A percentile compares a stretch with the other conserved stretches of the same genome.
Evolutionary conservation across 1,140 invertebrate species (phyloP).

Genomic region (Tribolium castaneum): DNA sequence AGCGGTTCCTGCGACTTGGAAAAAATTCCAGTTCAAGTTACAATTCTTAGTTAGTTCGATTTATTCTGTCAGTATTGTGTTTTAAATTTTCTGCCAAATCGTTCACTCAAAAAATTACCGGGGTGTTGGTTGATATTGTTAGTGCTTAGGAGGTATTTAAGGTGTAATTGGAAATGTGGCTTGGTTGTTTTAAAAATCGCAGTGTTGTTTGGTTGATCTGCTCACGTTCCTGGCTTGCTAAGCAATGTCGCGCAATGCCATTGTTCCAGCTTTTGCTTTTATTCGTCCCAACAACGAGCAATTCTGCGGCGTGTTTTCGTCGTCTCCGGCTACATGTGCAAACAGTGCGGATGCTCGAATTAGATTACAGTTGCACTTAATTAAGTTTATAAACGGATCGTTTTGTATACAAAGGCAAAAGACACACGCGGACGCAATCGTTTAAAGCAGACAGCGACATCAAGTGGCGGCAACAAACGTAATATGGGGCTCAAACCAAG

Average conservation of each 20-base stretch:
- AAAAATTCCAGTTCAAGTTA: no score
- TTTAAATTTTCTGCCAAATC: no score
- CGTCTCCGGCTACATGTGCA: background rate
- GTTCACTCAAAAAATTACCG: no score
- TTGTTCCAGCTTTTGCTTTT: background rate
- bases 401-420: slow-evolving; percentile 17
- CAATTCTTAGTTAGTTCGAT: no score
- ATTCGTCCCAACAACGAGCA: background rate
- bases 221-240: background rate
- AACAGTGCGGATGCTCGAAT: slow-evolving; percentile 20
- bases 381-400: slow-evolving; percentile 23
- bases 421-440: slow-evolving; percentile 28
- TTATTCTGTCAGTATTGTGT: no score
- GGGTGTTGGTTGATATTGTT: no score
- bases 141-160: no score
- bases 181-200: no score
- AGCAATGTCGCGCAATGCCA: background rate
- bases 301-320: background rate
- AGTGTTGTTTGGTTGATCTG: no score
- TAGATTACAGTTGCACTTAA: slow-evolving; percentile 20
- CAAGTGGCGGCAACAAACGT: slow-evolving; percentile 3
- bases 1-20: no score
- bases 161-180: no score
- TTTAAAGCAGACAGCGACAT: slow-evolving; percentile 2
- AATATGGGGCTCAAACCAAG: background rate